Evolutionary conservation across 2,113 vertebrate genomes (phyloP).

Genomic region (Narcine bancroftii): DNA sequence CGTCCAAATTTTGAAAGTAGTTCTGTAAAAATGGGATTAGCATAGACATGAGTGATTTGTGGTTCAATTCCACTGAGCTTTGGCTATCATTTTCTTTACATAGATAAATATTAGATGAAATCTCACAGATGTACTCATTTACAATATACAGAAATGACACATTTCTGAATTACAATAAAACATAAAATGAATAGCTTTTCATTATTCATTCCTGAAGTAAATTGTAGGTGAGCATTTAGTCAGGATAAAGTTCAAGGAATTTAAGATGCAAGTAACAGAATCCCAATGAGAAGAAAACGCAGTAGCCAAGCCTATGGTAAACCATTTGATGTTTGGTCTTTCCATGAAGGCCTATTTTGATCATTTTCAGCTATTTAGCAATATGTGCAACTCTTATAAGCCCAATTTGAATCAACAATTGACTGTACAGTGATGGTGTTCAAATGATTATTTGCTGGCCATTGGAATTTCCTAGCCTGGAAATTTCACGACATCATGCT

Average conservation of each 20-base stretch:
- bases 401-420: background rate
- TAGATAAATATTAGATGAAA: constrained; percentile 20
- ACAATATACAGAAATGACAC: background rate
- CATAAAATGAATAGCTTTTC: background rate
- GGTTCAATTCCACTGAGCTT: constrained; percentile 20
- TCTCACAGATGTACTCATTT: background rate
- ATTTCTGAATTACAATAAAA: background rate
- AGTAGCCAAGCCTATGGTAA: background rate
- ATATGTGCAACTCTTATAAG: background rate
- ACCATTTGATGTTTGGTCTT: background rate
- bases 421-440: background rate
- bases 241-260: background rate
- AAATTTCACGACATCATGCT: background rate
- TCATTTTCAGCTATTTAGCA: background rate
- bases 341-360: background rate
- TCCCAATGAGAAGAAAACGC: background rate
- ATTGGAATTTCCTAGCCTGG: background rate
- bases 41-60: background rate
- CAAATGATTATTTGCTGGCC: background rate
- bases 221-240: background rate
- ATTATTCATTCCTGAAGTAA: background rate
- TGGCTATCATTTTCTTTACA: background rate
- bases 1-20: constrained; percentile 69
- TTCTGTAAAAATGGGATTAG: constrained; percentile 67
- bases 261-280: background rate